phyloP scores from a whole-genome alignment of 2,797 vertebrate genomes.

The Sciaenops ocellatus region DNA sequence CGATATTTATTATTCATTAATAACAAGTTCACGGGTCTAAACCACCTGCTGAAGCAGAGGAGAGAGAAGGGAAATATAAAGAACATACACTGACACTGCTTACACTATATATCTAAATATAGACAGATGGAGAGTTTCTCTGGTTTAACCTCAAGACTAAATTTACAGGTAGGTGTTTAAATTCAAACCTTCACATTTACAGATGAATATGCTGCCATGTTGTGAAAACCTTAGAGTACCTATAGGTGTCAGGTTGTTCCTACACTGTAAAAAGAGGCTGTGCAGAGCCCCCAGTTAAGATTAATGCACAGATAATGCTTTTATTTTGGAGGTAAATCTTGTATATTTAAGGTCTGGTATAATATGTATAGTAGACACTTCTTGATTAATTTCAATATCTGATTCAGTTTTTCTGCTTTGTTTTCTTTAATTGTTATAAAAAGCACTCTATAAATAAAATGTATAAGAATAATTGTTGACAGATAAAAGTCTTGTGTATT shows the following conservation, averaged over 20 bases:
- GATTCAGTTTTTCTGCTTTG: background rate
- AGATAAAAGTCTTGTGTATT: no score
- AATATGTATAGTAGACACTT: no score
- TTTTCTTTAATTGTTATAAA: background rate
- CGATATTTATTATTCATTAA: conserved; percentile 89
- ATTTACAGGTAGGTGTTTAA: background rate
- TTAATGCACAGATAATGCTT: accelerated
- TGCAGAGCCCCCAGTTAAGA: background rate
- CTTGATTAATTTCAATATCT: background rate
- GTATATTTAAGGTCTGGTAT: background rate
- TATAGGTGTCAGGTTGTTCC: background rate
- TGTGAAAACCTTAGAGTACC: accelerated
- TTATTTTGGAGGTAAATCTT: background rate
- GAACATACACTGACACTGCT: background rate
- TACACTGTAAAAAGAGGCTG: background rate
- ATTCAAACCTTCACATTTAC: background rate
- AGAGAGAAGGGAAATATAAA: background rate
- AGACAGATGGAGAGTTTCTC: background rate
- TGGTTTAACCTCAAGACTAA: background rate
- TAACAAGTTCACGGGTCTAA: conserved; percentile 77
- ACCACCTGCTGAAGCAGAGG: conserved; percentile 77
- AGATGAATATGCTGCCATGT: background rate
- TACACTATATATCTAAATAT: background rate
- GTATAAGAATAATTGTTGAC: no score
- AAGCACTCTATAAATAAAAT: background rate